These are phyloP conservation scores for Sebastes schlegelii DNA, from an alignment of 2,113 vertebrate genomes.

Conservation along the genomic window DNA sequence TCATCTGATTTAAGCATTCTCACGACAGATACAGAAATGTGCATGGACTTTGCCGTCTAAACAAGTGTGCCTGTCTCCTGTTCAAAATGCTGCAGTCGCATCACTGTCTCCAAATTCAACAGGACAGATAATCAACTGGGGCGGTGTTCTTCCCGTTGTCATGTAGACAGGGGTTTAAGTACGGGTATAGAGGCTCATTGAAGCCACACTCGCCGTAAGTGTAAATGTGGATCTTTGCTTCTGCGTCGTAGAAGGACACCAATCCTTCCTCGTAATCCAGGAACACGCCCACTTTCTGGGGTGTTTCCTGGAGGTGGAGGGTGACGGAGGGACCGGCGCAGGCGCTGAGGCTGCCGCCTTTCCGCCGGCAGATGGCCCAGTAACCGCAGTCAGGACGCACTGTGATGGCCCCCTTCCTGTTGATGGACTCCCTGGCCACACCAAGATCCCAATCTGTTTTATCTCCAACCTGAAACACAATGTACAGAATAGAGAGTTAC, in stretches of 20 bases:
- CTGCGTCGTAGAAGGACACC: constrained; percentile 84
- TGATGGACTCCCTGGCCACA: constrained; percentile 69
- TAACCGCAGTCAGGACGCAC: constrained; percentile 68
- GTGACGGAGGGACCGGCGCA: constrained; percentile 45
- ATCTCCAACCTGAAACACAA: constrained; percentile 62
- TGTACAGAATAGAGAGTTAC: background rate
- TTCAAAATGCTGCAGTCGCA: background rate
- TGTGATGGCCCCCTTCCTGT: constrained; percentile 67
- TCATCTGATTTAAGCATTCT: background rate
- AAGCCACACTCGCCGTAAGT: constrained; percentile 81
- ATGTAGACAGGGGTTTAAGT: constrained; percentile 80
- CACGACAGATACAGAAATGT: background rate
- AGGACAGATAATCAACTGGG: constrained; percentile 67
- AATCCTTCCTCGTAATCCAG: constrained; percentile 83
- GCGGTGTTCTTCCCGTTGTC: constrained; percentile 53
- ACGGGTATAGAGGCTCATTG: constrained; percentile 83
- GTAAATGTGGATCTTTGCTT: constrained; percentile 75
- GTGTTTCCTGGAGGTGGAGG: constrained; percentile 72
- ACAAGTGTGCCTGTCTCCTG: background rate
- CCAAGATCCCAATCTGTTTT: constrained; percentile 79
- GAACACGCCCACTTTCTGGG: constrained; percentile 82
- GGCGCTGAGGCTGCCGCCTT: constrained; percentile 52
- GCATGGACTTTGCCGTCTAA: background rate
- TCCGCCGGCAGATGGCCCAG: constrained; percentile 67
- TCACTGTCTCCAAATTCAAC: background rate